Evolutionary conservation across 2,888 invertebrate genomes (phyloP).

Genomic region (Lutraria lutraria): DNA sequence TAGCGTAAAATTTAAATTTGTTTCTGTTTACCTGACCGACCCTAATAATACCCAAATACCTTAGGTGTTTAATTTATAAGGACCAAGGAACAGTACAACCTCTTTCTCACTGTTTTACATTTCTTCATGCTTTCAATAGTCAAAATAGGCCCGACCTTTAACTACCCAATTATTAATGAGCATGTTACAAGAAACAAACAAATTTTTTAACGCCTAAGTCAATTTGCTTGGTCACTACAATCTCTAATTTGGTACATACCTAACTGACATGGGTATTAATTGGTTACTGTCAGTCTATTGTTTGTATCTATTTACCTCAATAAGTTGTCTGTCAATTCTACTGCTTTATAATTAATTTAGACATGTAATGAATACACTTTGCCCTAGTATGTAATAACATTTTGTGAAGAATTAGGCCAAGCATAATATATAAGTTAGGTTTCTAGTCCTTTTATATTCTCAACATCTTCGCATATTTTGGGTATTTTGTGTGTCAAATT

Average conservation of each 20-base stretch:
- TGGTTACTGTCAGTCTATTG: conserved; percentile 20
- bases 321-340: conserved; percentile 6
- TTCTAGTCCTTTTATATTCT: background rate
- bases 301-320: background rate
- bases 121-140: too few species aligned
- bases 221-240: background rate
- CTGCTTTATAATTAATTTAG: conserved; percentile 21
- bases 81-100: too few species aligned
- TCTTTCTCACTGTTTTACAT: too few species aligned
- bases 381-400: background rate
- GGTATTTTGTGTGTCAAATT: background rate
- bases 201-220: too few species aligned
- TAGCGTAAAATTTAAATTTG: too few species aligned
- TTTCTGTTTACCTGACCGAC: too few species aligned
- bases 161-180: too few species aligned
- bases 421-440: background rate
- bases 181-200: too few species aligned
- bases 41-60: too few species aligned
- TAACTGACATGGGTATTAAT: conserved; percentile 18
- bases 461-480: background rate
- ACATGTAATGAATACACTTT: conserved; percentile 12
- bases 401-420: conserved; percentile 4
- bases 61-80: too few species aligned
- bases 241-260: background rate
- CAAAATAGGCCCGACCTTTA: too few species aligned